phyloP scores from a whole-genome alignment of 2,888 invertebrate genomes.

The Rosalia funebris region DNA sequence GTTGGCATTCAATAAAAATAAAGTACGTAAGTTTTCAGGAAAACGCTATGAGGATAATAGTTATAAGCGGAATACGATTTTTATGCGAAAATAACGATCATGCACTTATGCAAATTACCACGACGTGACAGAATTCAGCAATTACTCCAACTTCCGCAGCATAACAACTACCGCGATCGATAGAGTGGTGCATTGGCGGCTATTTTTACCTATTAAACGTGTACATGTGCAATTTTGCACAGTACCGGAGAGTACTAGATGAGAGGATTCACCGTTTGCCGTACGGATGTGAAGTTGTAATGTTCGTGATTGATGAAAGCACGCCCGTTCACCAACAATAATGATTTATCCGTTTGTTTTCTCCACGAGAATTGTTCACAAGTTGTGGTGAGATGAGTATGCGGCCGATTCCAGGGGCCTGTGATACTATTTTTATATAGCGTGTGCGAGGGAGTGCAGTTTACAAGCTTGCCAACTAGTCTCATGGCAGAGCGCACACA shows the following conservation, averaged over 20 bases:
- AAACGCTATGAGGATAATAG: not conserved
- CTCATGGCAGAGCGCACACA: not conserved
- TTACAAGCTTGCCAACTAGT: conserved; percentile 23
- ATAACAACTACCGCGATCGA: conserved; percentile 12
- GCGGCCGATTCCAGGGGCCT: conserved; percentile 40
- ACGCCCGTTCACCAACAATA: conserved; percentile 19
- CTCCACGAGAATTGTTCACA: conserved; percentile 40
- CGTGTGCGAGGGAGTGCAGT: conserved; percentile 48
- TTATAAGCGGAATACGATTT: not conserved
- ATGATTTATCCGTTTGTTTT: conserved; percentile 37
- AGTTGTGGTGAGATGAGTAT: conserved; percentile 44
- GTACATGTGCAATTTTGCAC: conserved; percentile 5
- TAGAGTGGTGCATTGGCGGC: conserved; percentile 8
- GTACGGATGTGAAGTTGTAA: conserved; percentile 21
- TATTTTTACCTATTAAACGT: conserved; percentile 18
- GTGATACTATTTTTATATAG: conserved; percentile 41
- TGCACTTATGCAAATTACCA: conserved; percentile 10
- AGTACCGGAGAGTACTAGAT: not conserved
- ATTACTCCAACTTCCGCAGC: conserved; percentile 6
- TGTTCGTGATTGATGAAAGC: conserved; percentile 19
- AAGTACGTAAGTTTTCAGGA: not conserved
- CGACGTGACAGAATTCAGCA: conserved; percentile 14
- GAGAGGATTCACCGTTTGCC: not conserved
- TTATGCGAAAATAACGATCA: not conserved
- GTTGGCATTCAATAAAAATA: too few relatives aligned